phyloP scores from a whole-genome alignment of 2,797 vertebrate species.

The Pantherophis vulpinus region DNA sequence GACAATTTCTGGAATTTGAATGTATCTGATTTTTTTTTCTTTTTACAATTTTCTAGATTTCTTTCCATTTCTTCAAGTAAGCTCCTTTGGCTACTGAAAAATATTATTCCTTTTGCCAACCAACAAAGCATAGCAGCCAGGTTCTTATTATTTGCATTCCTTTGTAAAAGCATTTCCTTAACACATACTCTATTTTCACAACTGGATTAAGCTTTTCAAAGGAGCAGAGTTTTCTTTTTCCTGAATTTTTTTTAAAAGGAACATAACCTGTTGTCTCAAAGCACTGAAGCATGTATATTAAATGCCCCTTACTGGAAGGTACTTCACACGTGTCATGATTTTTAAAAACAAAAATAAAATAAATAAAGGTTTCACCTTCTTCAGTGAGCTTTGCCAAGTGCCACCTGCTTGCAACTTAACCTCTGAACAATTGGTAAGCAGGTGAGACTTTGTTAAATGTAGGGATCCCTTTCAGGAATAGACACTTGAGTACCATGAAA shows the following conservation, averaged over 20 bases:
- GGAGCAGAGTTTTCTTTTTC: constrained; percentile 42
- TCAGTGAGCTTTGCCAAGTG: neutral
- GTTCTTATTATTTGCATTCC: constrained; percentile 65
- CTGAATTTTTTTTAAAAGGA: constrained; percentile 6
- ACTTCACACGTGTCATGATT: neutral
- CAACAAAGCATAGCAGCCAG: constrained; percentile 57
- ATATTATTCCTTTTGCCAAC: constrained; percentile 53
- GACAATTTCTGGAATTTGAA: constrained; percentile 48
- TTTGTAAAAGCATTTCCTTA: constrained; percentile 49
- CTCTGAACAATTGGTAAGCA: neutral
- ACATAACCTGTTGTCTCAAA: constrained; percentile 37
- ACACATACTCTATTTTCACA: constrained; percentile 32
- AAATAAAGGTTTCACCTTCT: neutral
- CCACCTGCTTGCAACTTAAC: constrained; percentile 14
- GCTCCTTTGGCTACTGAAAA: constrained; percentile 58
- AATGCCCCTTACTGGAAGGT: neutral
- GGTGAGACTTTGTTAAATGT: constrained; percentile 11
- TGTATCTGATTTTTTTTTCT: constrained; percentile 21
- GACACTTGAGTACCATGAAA: neutral
- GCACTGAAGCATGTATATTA: neutral
- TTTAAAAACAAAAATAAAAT: neutral
- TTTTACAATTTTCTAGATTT: neutral
- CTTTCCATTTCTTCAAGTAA: constrained; percentile 37
- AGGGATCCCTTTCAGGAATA: constrained; percentile 7
- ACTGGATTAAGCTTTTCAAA: constrained; percentile 56